Conservation (phyloP, 2,113 vertebrate genomes). For the Syrmaticus mikado region DNA sequence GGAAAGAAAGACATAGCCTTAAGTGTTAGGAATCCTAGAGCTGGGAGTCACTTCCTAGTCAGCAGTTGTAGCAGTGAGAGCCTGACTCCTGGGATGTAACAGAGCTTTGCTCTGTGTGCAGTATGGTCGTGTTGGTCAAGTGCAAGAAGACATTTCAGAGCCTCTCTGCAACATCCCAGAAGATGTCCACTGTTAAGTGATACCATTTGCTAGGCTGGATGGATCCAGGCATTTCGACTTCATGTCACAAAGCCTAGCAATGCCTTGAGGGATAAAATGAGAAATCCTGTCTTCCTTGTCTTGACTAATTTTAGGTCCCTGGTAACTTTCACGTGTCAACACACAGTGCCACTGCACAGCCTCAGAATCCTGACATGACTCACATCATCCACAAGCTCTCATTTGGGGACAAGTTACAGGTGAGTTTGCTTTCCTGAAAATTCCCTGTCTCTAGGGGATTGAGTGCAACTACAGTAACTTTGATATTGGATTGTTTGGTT, state of each 20-base stretch:
- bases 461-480: neutral
- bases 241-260: neutral
- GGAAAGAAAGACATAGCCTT: constrained; percentile 23
- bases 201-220: neutral
- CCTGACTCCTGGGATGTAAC: neutral
- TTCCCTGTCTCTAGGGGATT: constrained; percentile 3
- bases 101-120: fast-evolving
- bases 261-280: constrained; percentile 51
- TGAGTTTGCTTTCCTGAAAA: constrained; percentile 58
- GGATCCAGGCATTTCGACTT: neutral
- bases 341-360: constrained; percentile 97
- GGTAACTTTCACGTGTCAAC: constrained; percentile 99
- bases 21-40: constrained; percentile 25
- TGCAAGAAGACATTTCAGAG: neutral
- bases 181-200: neutral
- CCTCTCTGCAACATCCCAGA: neutral
- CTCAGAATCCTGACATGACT: constrained; percentile 97
- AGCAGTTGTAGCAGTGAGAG: neutral
- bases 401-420: constrained; percentile 95
- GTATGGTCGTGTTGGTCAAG: neutral
- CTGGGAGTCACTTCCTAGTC: neutral
- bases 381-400: constrained; percentile 94
- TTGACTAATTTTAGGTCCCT: constrained; percentile 86
- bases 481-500: neutral
- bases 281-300: constrained; percentile 50